Base-by-base conservation (phyloP, 2,888 invertebrate genomes). In the Parelbella ahira region DNA sequence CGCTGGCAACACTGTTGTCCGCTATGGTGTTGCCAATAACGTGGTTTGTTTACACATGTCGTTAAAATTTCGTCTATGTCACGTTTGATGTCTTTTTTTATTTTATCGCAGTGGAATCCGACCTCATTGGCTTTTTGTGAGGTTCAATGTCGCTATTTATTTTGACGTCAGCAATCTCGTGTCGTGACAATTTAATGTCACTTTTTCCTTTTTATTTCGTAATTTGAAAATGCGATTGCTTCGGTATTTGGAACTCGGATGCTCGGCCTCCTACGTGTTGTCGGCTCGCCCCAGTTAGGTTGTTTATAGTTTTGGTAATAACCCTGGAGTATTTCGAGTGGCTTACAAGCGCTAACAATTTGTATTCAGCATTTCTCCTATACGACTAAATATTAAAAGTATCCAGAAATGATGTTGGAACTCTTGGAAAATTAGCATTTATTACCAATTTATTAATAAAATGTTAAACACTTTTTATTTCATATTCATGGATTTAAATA, bases 21-120 rank as follows among this genome's bases (percentile, higher is more conserved):
- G 18, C 18, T 42, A 53, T 54, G 54, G 55, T 55, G 63, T 58
- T 73, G 72, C 74, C 71, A 71, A 64, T 60, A 49, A 54, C 63
- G 63, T 65, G 65, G 60, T 75, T 68, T 76, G 73, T 76, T 76
- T 74, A 74, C 68, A 42, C n/a, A n/a, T 34, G 63, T 38, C 33
- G 42, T 37, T 27, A 25, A 38, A 45, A 18, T 5, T 29, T 13
- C 2, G 9, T 8, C 27, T 21, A 19, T 24, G 11, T 29, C 11
- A n/a, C 7, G 5, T 38, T 34, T 39, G 20, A 39, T 42, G 15
- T 34, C 11, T n/a, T n/a, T n/a, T n/a, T n/a, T n/a, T n/a, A n/a
- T n/a, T n/a, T n/a, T n/a, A n/a, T n/a, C n/a, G n/a, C n/a, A n/a
- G n/a, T n/a, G n/a, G n/a, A n/a, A n/a, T n/a, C n/a, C n/a, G n/a